A percentile compares a stretch with the other conserved stretches of the same genome.
phyloP scores from a whole-genome alignment of 1,140 invertebrate species.

The Muscidifurax raptorellus region DNA sequence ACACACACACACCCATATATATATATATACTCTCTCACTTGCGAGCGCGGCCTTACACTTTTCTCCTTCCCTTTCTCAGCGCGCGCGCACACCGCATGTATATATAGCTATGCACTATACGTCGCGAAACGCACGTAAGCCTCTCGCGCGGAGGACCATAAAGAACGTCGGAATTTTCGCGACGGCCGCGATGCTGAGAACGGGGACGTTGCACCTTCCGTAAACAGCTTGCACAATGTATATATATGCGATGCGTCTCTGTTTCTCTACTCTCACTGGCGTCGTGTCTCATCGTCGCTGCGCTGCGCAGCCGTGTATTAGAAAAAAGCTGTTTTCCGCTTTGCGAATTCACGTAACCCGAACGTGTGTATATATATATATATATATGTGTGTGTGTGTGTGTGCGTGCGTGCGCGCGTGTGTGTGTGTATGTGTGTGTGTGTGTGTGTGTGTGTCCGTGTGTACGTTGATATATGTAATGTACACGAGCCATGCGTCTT shows the following conservation, averaged over 20 bases:
- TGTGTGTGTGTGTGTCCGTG: too few relatives aligned
- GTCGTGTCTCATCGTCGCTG: background rate
- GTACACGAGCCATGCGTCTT: background rate
- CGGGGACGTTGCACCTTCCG: conserved; percentile 36
- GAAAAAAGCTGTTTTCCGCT: background rate
- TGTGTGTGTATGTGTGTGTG: too few relatives aligned
- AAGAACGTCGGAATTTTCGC: conserved; percentile 7
- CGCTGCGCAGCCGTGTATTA: background rate
- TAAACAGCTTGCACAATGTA: conserved; percentile 48
- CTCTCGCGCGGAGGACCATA: background rate
- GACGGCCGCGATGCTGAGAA: background rate
- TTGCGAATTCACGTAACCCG: conserved; percentile 20
- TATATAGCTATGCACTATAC: background rate
- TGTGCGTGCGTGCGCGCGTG: too few relatives aligned
- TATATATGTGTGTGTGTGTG: background rate
- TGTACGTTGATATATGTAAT: background rate
- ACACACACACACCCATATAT: too few relatives aligned
- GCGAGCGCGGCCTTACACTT: background rate
- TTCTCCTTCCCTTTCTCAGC: background rate
- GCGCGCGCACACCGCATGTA: background rate
- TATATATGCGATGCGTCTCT: background rate
- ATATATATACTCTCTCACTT: background rate
- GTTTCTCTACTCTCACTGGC: background rate
- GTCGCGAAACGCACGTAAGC: background rate
- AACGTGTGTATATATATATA: background rate